A percentile compares a stretch with the other conserved stretches of the same genome.
Evolutionary conservation across 2,888 invertebrate genomes (phyloP).

Genomic region (Ichneumon xanthorius): DNA sequence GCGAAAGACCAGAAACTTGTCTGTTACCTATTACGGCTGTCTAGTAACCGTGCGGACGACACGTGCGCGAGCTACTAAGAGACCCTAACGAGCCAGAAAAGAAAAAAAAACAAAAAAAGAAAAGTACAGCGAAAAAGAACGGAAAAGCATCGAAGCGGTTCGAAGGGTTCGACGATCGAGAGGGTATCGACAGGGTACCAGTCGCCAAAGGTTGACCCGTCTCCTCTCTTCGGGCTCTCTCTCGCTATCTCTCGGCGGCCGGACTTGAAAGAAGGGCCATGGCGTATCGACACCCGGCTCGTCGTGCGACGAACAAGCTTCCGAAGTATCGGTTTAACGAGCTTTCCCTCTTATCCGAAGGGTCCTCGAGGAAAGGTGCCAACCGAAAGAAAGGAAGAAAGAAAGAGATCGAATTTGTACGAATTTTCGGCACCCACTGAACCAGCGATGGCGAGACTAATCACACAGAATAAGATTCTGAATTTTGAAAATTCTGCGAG

Average conservation of each 20-base stretch:
- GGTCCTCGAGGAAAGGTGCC: constrained; percentile 1
- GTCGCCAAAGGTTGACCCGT: constrained; percentile 35
- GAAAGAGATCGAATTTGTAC: neutral
- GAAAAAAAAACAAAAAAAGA: constrained; percentile 20
- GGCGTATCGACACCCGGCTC: constrained; percentile 45
- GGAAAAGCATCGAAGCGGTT: constrained; percentile 50
- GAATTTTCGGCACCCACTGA: neutral
- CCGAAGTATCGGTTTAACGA: constrained; percentile 42
- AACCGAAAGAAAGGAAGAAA: neutral
- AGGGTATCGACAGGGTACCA: neutral
- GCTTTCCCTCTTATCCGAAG: constrained; percentile 38
- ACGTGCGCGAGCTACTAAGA: constrained; percentile 9
- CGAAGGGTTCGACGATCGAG: constrained; percentile 36
- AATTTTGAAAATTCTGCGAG: no score
- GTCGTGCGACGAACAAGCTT: constrained; percentile 33
- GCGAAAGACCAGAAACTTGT: constrained; percentile 20
- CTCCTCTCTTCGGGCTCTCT: neutral
- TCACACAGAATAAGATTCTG: no score
- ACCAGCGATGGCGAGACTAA: neutral
- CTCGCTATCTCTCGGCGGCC: constrained; percentile 10
- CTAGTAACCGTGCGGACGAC: constrained; percentile 14
- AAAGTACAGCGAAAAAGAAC: neutral
- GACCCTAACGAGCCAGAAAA: constrained; percentile 10
- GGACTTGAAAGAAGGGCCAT: constrained; percentile 39
- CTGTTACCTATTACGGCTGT: constrained; percentile 25